Evolutionary conservation across 1,140 invertebrate genomes (phyloP).

Genomic region (Teleogryllus occipitalis): DNA sequence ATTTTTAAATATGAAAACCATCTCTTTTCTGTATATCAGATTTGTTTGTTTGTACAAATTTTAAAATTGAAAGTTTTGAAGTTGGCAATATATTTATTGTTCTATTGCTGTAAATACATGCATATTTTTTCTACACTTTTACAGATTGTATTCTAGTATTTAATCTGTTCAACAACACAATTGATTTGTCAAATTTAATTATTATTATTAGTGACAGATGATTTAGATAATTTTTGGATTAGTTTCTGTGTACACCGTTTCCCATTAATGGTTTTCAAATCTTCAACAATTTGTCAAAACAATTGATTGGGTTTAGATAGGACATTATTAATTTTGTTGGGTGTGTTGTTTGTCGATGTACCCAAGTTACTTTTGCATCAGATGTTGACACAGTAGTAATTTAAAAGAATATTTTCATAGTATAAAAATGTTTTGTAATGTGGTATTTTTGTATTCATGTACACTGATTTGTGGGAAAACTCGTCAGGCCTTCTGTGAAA

Average conservation of each 20-base stretch:
- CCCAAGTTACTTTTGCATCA: background rate
- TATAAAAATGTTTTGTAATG: background rate
- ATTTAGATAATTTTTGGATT: no score
- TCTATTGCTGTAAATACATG: background rate
- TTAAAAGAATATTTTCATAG: background rate
- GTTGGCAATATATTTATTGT: background rate
- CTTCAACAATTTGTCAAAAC: no score
- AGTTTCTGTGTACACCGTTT: no score
- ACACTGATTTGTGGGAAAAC: background rate
- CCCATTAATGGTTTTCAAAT: no score
- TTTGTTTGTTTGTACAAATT: background rate
- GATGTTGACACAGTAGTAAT: background rate
- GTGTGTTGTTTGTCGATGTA: background rate
- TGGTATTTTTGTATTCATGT: background rate
- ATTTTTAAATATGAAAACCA: no score
- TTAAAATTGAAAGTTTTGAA: background rate
- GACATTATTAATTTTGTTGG: background rate
- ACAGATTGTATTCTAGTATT: background rate
- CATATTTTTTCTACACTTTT: background rate
- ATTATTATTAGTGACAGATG: no score
- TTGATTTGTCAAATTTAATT: no score
- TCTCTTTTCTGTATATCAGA: background rate
- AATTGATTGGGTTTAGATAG: no score
- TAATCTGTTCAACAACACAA: no score
- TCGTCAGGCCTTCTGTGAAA: background rate